Base-by-base conservation (phyloP, 2,113 vertebrate genomes). In the Gambusia holbrooki region DNA sequence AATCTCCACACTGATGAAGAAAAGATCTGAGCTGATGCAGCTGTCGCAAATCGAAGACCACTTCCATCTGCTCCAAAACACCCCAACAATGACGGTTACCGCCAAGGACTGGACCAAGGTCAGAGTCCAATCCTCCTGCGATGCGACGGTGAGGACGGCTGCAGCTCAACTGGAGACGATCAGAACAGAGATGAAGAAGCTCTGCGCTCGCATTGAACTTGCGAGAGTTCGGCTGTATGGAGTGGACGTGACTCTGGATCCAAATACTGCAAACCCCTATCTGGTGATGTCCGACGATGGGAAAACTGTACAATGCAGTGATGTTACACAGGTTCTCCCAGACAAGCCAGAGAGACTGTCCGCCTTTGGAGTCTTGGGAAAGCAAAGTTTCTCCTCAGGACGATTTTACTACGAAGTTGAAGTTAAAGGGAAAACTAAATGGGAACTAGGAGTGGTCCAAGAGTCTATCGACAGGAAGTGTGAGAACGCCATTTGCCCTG, bases 241-340 rank as follows among this genome's bases (percentile, higher is more conserved):
- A 2, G 69, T 71, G 30, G 65, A 76, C 2, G 61, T 75, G 73
- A 73, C 65, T 35, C 69, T 80, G 9, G 30, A 84, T 40, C 42
- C 54, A 2, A 27, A 64, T 15, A 65, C 69, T 2, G 61, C 77
- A 3, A 19, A 76, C 68, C 82, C 73, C 0, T 11, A 33, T 3
- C 65, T 79, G 15, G 10, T 35, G 35, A 17, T 76, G 60, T 80
- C 73, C 0, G 27, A 32, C 5, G 62, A 77, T 25, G 45, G 73
- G 13, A 65, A 66, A 73, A 22, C 1, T 25, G 64, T 79, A 10
- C 6, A 14, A 6, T 0, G 15, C 12, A 62, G 77, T 11, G 61
- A 62, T 0, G 25, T 32, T 1, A 28, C 28, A 17, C 25, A 65
- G 40, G 10, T 27, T 54, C 19, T 73, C 19, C 14, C 33, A 0